These are phyloP conservation scores for Parapristionchus giblindavisi DNA, from an alignment of 2,888 invertebrate genomes.

Conservation along the genomic window DNA sequence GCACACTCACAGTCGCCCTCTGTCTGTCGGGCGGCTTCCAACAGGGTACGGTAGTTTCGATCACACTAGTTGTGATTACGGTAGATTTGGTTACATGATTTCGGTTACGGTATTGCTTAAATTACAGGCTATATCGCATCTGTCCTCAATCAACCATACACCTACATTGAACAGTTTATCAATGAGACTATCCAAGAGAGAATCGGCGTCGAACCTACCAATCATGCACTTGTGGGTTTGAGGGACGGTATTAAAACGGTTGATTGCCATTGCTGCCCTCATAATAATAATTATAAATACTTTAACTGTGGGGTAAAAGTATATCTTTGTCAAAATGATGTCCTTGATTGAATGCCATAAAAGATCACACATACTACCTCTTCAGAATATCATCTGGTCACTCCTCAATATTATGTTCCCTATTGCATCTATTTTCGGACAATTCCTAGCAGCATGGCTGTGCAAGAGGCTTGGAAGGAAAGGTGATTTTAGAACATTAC, in stretches of 20 bases:
- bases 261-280: too few species aligned
- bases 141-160: conserved; percentile 59
- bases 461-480: conserved; percentile 45
- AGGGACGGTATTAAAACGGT: too few species aligned
- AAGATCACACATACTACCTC: background rate
- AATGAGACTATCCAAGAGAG: conserved; percentile 52
- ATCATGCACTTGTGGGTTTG: conserved; percentile 51
- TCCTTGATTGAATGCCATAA: too few species aligned
- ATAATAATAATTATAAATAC: too few species aligned
- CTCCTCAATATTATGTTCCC: conserved; percentile 60
- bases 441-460: conserved; percentile 56
- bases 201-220: conserved; percentile 46
- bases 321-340: too few species aligned
- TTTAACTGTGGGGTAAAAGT: too few species aligned
- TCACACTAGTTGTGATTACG: background rate
- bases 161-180: conserved; percentile 56
- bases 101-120: background rate
- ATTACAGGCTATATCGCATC: conserved; percentile 58
- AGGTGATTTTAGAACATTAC: background rate
- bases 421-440: conserved; percentile 58
- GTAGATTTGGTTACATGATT: background rate
- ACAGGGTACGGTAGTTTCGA: background rate
- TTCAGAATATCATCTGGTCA: conserved; percentile 58
- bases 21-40: background rate
- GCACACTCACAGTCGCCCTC: conserved; percentile 1